Base-by-base conservation (phyloP, 2,888 invertebrate genomes). In the Selenia dentaria region DNA sequence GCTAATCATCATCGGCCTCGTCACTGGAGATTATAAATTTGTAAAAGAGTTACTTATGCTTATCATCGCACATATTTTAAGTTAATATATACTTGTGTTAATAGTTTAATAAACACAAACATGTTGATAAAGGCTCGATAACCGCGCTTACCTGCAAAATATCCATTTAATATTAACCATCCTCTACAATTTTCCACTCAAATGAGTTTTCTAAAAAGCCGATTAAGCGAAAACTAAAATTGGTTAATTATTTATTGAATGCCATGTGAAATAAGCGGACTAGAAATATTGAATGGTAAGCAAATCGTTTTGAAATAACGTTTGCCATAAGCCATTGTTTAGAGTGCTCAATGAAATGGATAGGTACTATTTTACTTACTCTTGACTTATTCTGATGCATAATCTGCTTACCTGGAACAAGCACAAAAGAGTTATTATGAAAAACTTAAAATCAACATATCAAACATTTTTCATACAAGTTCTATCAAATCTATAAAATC, bases 121-220 rank as follows among this genome's bases (percentile, higher is more conserved):
- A 45, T 27, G 51, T 51, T 48, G 36, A 55, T 50, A 39, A 31
- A 49, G 48, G 33, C 54, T 57, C 55, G 51, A 57, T 54, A 53
- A 54, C 61, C 57, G 63, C 64, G 64, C 59, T 69, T 71, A 70
- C 61, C 67, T 41, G 22, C 56, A 59, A 74, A 55, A 73, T 76
- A 74, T 75, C 72, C 69, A 78, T 78, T 73, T 65, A 61, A 22
- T 22, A 22, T 6, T 22, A 22, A 59, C 62, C 57, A 70, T 58
- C 68, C 66, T 74, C 73, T 75, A 83, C 76, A 87, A 86, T 87
- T 88, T 86, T 74, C 82, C 78, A 81, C 80, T 81, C 79, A 87
- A 87, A 87, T 89, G 84, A 85, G 82, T 86, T 85, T 82, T 81
- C 90, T 89, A 88, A 89, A 88, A 85, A 83, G 88, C 87, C 78